Conservation (phyloP, 2,888 invertebrate species). For the Macrosoma leucophasiata region DNA sequence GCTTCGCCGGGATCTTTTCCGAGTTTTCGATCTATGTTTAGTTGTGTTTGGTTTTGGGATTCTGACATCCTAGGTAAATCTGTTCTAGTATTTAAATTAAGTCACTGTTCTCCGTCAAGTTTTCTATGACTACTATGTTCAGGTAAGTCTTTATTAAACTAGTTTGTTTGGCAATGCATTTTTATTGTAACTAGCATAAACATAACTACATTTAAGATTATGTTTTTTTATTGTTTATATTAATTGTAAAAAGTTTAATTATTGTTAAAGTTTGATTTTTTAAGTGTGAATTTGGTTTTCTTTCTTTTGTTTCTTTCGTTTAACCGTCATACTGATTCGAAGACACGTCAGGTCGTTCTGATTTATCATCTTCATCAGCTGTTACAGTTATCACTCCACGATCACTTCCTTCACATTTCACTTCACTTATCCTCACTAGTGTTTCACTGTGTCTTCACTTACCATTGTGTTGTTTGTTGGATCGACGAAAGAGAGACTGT, state of each 20-base stretch:
- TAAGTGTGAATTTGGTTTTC: too few species aligned
- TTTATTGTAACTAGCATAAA: too few species aligned
- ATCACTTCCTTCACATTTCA: conserved; percentile 32
- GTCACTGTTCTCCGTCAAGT: too few species aligned
- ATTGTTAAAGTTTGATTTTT: too few species aligned
- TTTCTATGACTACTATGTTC: too few species aligned
- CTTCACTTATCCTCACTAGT: conserved; percentile 31
- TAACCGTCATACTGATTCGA: neutral
- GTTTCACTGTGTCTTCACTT: conserved; percentile 44
- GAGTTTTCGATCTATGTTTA: conserved; percentile 6
- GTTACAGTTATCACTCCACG: conserved; percentile 33
- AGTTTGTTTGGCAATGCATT: too few species aligned
- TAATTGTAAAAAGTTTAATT: too few species aligned
- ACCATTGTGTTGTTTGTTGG: conserved; percentile 69
- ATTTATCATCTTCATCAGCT: conserved; percentile 9
- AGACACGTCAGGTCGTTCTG: neutral
- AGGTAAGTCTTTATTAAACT: too few species aligned
- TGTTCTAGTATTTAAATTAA: too few species aligned
- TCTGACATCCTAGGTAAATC: neutral
- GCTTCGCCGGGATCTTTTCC: conserved; percentile 4
- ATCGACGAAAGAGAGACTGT: conserved; percentile 71
- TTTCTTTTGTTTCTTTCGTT: too few species aligned
- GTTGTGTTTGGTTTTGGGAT: neutral
- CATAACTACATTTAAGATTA: too few species aligned
- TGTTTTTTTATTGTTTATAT: too few species aligned